These are phyloP conservation scores for Drosophila fuyamai DNA, from an alignment of 1,140 invertebrate species.

Conservation along the genomic window DNA sequence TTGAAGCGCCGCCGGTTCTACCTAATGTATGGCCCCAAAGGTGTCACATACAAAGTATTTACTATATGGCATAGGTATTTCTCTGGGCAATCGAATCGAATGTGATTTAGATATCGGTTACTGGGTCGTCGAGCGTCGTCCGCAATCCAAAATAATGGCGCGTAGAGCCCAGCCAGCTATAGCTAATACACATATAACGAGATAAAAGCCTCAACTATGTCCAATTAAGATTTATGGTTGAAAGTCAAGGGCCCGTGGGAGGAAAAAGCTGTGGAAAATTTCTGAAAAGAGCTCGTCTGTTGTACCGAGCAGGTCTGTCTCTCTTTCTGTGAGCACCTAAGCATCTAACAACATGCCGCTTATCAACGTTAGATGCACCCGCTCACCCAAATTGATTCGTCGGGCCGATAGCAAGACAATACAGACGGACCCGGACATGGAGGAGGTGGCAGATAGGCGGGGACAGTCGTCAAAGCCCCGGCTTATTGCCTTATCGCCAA, in stretches of 20 bases:
- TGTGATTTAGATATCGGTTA: slow-evolving; percentile 44
- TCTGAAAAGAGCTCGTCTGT: background rate
- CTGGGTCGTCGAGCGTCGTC: slow-evolving; percentile 16
- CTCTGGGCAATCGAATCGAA: slow-evolving; percentile 3
- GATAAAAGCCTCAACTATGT: slow-evolving; percentile 35
- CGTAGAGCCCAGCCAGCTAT: background rate
- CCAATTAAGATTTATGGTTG: slow-evolving; percentile 66
- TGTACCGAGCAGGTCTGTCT: background rate
- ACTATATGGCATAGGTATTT: background rate
- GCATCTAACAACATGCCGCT: slow-evolving; percentile 15
- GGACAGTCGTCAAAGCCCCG: slow-evolving; percentile 12
- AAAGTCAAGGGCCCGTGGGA: slow-evolving; percentile 55
- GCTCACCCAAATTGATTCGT: slow-evolving; percentile 33
- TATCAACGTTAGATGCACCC: slow-evolving; percentile 28
- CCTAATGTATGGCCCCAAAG: slow-evolving; percentile 56
- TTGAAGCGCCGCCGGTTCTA: slow-evolving; percentile 25
- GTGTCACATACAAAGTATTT: slow-evolving; percentile 13
- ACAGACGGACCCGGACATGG: slow-evolving; percentile 8
- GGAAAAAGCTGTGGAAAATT: background rate
- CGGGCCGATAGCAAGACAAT: slow-evolving; percentile 10
- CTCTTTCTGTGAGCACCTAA: background rate
- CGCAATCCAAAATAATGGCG: background rate
- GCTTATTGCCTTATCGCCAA: slow-evolving; percentile 31
- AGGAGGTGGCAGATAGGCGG: slow-evolving; percentile 17
- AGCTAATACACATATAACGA: slow-evolving; percentile 16